A percentile compares a stretch with the other conserved stretches of the same genome.
Evolutionary conservation across 2,113 vertebrate genomes (phyloP).

Genomic region (Pituophis catenifer): DNA sequence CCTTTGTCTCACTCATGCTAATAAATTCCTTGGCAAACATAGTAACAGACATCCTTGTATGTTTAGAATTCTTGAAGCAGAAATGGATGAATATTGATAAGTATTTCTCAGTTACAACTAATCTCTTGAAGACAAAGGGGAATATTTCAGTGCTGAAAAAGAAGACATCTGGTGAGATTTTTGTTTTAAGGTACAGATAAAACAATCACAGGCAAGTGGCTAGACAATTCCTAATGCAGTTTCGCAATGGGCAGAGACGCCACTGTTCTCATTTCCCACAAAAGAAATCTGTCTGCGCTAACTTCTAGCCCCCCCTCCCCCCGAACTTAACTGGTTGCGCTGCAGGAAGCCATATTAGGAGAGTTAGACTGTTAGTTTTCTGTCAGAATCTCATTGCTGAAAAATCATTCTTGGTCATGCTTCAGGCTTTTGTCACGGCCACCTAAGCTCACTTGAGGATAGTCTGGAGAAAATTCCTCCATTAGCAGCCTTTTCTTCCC

Average conservation of each 20-base stretch:
- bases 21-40: slow-evolving; percentile 24
- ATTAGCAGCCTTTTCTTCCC: not conserved
- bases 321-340: not conserved
- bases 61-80: slow-evolving; percentile 20
- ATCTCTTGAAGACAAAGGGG: not conserved
- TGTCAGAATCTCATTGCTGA: not conserved
- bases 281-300: not conserved
- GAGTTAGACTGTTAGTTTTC: not conserved
- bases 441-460: not conserved
- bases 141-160: not conserved
- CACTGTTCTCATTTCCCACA: not conserved
- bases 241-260: not conserved
- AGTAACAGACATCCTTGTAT: not conserved
- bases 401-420: not conserved
- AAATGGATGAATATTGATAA: not conserved
- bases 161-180: not conserved
- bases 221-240: not conserved
- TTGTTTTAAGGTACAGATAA: not conserved
- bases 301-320: too few species aligned
- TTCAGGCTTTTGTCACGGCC: not conserved
- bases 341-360: not conserved
- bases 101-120: slow-evolving; percentile 3
- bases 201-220: not conserved
- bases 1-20: not conserved
- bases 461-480: not conserved